phyloP scores from a whole-genome alignment of 2,888 invertebrate genomes.

The Pimpla rufipes region DNA sequence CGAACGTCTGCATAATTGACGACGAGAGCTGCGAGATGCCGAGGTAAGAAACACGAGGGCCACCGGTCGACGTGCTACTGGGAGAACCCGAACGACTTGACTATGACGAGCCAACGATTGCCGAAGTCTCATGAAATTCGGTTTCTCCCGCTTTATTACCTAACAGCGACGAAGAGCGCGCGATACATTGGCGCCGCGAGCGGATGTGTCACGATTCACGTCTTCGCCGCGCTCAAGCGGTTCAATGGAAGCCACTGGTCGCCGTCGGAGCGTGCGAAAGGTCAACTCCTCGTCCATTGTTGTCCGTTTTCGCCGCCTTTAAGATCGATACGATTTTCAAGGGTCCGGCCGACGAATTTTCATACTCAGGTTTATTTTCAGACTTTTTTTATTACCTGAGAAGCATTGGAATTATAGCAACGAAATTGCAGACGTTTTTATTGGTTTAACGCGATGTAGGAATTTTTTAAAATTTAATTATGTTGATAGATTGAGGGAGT shows the following conservation, averaged over 20 bases:
- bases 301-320: neutral
- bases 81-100: neutral
- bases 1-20: conserved; percentile 5
- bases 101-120: neutral
- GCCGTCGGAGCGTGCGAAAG: conserved; percentile 31
- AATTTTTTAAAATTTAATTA: too few species aligned
- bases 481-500: too few species aligned
- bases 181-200: conserved; percentile 3
- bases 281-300: conserved; percentile 30
- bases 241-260: neutral
- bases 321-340: neutral
- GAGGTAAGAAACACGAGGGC: neutral
- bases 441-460: too few species aligned
- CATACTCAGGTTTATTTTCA: too few species aligned
- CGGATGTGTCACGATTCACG: neutral
- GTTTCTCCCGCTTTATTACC: conserved; percentile 22
- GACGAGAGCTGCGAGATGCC: neutral
- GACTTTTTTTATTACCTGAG: too few species aligned
- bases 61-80: neutral
- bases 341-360: too few species aligned
- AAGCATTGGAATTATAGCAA: too few species aligned
- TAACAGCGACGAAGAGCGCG: neutral
- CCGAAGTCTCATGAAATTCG: neutral
- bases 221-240: neutral
- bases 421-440: too few species aligned